phyloP scores from a whole-genome alignment of 30 jellyfish, hydroid and myxozoan species.

The Cassiopea andromeda region DNA sequence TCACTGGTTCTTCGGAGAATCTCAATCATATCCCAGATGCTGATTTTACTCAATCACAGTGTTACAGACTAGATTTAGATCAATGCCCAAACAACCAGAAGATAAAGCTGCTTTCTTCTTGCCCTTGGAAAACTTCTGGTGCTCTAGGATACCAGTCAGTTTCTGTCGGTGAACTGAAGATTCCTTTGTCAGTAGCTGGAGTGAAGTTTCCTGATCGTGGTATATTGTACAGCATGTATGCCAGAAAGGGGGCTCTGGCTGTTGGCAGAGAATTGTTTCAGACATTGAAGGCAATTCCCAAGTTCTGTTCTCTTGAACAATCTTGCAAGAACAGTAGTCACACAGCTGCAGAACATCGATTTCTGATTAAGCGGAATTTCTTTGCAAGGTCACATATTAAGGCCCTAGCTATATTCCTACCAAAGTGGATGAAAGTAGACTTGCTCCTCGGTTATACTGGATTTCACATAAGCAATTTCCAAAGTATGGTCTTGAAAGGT shows the following conservation, averaged over 20 bases:
- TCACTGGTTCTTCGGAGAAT: constrained; percentile 42
- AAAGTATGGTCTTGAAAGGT: constrained; percentile 54
- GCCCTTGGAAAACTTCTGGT: constrained; percentile 70
- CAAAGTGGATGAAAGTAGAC: constrained; percentile 47
- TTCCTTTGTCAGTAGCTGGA: constrained; percentile 77
- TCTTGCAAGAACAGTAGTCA: neutral
- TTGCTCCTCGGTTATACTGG: constrained; percentile 42
- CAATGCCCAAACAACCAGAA: constrained; percentile 28
- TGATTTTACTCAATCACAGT: constrained; percentile 20
- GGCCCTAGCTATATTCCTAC: constrained; percentile 19
- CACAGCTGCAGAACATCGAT: constrained; percentile 69
- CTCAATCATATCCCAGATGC: constrained; percentile 33
- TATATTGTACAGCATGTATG: constrained; percentile 36
- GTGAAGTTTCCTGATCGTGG: constrained; percentile 49
- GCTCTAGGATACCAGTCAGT: constrained; percentile 70
- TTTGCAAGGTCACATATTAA: constrained; percentile 41
- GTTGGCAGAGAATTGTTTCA: constrained; percentile 47
- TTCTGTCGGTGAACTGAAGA: constrained; percentile 2
- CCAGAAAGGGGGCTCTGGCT: constrained; percentile 54
- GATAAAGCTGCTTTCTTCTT: constrained; percentile 56
- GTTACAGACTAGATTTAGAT: constrained; percentile 43
- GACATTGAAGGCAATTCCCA: constrained; percentile 25
- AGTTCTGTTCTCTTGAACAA: constrained; percentile 12
- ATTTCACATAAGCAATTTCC: constrained; percentile 58
- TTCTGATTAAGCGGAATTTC: constrained; percentile 45